Percentiles rank a stretch among this genome's conserved stretches.
phyloP scores from a whole-genome alignment of 2,888 invertebrate species.

The Panorpa germanica region DNA sequence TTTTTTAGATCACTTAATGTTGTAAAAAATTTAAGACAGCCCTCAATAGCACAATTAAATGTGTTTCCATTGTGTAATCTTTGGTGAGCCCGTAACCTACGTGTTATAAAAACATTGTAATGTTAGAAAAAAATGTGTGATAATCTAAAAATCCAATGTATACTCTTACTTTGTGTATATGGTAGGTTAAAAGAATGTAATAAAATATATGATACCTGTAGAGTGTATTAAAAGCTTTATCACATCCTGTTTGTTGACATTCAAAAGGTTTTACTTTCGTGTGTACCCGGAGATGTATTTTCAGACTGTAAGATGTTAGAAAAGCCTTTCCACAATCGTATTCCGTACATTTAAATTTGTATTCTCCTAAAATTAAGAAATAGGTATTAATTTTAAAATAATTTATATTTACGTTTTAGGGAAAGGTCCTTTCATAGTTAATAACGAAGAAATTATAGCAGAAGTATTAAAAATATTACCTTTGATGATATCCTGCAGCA shows the following conservation, averaged over 20 bases:
- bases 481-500: no score
- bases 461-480: no score
- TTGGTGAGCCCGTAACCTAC: conserved; percentile 69
- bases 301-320: conserved; percentile 84
- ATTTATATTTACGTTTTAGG: conserved; percentile 3
- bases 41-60: conserved; percentile 70
- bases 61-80: conserved; percentile 86
- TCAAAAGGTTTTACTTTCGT: conserved; percentile 84
- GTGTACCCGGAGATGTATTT: conserved; percentile 86
- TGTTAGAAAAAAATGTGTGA: conserved; percentile 10
- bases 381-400: conserved; percentile 8
- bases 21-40: conserved; percentile 82
- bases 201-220: conserved; percentile 42
- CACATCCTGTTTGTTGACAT: conserved; percentile 65
- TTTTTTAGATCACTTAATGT: conserved; percentile 88
- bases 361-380: conserved; percentile 55
- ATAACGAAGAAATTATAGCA: neutral
- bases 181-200: neutral
- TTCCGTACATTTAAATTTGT: conserved; percentile 78
- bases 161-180: conserved; percentile 2
- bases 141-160: conserved; percentile 4
- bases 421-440: neutral
- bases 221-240: conserved; percentile 85
- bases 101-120: conserved; percentile 13
- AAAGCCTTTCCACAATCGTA: conserved; percentile 82